Conservation (phyloP, 2,888 invertebrate species). For the Eudasyphora cyanicolor region DNA sequence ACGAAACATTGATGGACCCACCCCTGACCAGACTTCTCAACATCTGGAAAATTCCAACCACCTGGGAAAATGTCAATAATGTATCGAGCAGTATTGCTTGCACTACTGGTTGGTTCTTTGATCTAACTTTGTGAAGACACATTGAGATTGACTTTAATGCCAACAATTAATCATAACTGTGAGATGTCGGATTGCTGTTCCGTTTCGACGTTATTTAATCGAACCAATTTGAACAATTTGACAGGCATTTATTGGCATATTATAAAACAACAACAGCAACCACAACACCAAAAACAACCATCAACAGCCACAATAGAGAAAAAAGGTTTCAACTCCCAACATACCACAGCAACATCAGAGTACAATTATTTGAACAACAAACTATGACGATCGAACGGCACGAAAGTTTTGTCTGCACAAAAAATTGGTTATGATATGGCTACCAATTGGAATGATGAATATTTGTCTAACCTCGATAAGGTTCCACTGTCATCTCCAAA, state of each 20-base stretch:
- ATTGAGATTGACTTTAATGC: background rate
- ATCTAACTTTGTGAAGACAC: background rate
- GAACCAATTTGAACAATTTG: slow-evolving; percentile 36
- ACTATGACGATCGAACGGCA: slow-evolving; percentile 18
- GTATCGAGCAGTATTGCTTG: background rate
- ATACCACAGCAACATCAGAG: slow-evolving; percentile 9
- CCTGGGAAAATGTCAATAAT: slow-evolving; percentile 5
- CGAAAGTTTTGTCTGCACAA: background rate
- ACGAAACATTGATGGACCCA: background rate
- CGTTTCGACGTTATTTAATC: slow-evolving; percentile 16
- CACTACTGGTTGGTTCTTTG: background rate
- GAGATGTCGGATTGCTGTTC: background rate
- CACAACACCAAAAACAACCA: background rate
- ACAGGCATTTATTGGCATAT: slow-evolving; percentile 34
- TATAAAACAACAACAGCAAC: slow-evolving; percentile 27
- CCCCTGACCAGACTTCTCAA: background rate
- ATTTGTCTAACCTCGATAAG: too few relatives aligned
- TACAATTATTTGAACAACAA: slow-evolving; percentile 27
- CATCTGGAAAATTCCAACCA: slow-evolving; percentile 1
- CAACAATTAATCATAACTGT: slow-evolving; percentile 36
- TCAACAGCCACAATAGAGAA: background rate
- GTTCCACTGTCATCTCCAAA: too few relatives aligned
- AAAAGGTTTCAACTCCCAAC: slow-evolving; percentile 15
- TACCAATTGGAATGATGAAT: background rate
- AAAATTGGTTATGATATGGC: background rate